Conservation (phyloP, 2,888 invertebrate species). For the Drosophila subquinaria region DNA sequence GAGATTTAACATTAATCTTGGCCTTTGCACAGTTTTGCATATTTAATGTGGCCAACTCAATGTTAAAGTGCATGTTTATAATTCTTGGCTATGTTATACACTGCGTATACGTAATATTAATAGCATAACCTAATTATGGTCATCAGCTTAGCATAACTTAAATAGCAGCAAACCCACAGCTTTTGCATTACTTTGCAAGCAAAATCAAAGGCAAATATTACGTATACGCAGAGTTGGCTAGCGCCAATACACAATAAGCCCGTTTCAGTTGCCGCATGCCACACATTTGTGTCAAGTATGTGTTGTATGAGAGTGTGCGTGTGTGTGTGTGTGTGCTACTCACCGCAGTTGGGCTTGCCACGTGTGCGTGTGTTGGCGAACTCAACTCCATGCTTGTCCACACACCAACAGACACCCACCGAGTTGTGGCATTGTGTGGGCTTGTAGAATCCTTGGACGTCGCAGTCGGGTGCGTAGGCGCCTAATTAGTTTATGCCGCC, state of each 20-base stretch:
- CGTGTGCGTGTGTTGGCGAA: conserved; percentile 93
- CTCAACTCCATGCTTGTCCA: conserved; percentile 96
- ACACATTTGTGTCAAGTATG: conserved; percentile 22
- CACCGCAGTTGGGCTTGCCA: conserved; percentile 93
- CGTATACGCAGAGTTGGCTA: conserved; percentile 43
- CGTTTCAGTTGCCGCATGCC: conserved; percentile 1
- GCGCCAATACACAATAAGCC: conserved; percentile 11
- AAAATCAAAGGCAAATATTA: conserved; percentile 35
- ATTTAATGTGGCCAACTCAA: conserved; percentile 21
- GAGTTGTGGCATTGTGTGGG: conserved; percentile 95
- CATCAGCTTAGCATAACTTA: conserved; percentile 8
- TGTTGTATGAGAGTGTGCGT: conserved; percentile 2
- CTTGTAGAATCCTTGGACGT: conserved; percentile 94
- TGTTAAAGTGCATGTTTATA: conserved; percentile 1
- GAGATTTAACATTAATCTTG: conserved; percentile 39
- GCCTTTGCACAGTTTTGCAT: conserved; percentile 25
- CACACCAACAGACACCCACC: conserved; percentile 96
- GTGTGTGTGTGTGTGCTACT: conserved; percentile 77
- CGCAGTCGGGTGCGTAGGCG: conserved; percentile 93
- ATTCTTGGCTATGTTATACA: conserved; percentile 23
- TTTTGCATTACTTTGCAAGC: neutral
- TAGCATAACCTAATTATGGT: conserved; percentile 58
- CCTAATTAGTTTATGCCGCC: conserved; percentile 86
- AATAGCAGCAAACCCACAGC: conserved; percentile 11
- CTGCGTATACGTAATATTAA: conserved; percentile 58